These are phyloP conservation scores for Marcusenius ussheri DNA, from an alignment of 2,113 vertebrate genomes.

Conservation along the genomic window DNA sequence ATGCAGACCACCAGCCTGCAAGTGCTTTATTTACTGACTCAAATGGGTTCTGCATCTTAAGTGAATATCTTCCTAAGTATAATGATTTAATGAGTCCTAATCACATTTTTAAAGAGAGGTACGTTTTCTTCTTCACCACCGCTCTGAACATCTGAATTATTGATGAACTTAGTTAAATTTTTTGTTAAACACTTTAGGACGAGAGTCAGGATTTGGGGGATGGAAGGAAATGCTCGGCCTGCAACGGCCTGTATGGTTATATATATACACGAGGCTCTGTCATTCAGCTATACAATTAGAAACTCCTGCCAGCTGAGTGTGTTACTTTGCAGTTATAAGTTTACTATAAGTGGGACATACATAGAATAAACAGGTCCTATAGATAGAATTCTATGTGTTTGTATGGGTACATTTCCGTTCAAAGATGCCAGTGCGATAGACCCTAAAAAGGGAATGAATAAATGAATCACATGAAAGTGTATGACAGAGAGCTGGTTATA, in stretches of 20 bases:
- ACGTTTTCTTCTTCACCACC: neutral
- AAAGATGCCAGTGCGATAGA: neutral
- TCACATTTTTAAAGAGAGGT: neutral
- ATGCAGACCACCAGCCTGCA: neutral
- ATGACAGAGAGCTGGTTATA: neutral
- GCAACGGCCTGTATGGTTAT: neutral
- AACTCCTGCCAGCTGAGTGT: neutral
- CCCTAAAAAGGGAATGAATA: neutral
- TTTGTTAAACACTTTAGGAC: neutral
- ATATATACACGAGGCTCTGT: neutral
- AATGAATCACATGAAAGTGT: neutral
- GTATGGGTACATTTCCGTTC: neutral
- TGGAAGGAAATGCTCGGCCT: neutral
- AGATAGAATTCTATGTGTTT: neutral
- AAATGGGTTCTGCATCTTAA: neutral
- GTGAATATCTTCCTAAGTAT: neutral
- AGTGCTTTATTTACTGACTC: neutral
- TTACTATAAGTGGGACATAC: neutral
- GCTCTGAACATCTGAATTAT: neutral
- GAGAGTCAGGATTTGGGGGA: neutral
- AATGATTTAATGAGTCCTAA: neutral
- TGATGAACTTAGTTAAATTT: neutral
- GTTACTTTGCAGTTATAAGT: neutral
- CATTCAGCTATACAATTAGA: neutral
- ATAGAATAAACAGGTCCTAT: neutral